Percentiles rank a stretch among this genome's conserved stretches.
Conservation (phyloP, 2,888 invertebrate species). For the Elmis aenea region DNA sequence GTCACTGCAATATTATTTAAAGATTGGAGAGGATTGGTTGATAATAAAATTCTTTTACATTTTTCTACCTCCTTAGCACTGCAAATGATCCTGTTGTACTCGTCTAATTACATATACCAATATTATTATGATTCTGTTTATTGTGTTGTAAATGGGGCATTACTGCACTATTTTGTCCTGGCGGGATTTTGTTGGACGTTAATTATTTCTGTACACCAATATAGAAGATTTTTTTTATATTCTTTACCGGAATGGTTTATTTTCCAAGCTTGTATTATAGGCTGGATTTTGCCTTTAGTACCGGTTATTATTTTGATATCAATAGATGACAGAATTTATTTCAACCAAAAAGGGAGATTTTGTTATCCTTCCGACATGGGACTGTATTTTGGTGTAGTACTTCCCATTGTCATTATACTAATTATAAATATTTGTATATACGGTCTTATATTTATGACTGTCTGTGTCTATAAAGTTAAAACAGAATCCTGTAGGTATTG, state of each 20-base stretch:
- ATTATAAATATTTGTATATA: conserved; percentile 53
- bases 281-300: conserved; percentile 55
- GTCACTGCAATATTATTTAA: conserved; percentile 39
- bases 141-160: conserved; percentile 54
- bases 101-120: conserved; percentile 34
- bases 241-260: conserved; percentile 54
- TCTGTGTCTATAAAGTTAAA: conserved; percentile 49
- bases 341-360: conserved; percentile 45
- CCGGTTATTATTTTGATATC: conserved; percentile 40
- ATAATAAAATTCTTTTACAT: conserved; percentile 62
- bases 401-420: conserved; percentile 50
- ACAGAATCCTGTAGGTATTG: conserved; percentile 46
- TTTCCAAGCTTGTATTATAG: conserved; percentile 53
- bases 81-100: conserved; percentile 49
- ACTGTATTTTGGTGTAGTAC: conserved; percentile 50
- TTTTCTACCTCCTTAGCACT: conserved; percentile 58
- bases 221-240: conserved; percentile 56
- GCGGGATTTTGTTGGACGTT: conserved; percentile 65
- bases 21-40: conserved; percentile 58
- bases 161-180: conserved; percentile 57
- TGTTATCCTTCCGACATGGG: conserved; percentile 50
- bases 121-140: conserved; percentile 38
- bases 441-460: conserved; percentile 48
- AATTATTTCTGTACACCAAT: conserved; percentile 59
- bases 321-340: conserved; percentile 29